Percentiles rank a stretch among this genome's conserved stretches.
Evolutionary conservation across 1,140 invertebrate species (phyloP).

Genomic region (Dendrolimus kikuchii): DNA sequence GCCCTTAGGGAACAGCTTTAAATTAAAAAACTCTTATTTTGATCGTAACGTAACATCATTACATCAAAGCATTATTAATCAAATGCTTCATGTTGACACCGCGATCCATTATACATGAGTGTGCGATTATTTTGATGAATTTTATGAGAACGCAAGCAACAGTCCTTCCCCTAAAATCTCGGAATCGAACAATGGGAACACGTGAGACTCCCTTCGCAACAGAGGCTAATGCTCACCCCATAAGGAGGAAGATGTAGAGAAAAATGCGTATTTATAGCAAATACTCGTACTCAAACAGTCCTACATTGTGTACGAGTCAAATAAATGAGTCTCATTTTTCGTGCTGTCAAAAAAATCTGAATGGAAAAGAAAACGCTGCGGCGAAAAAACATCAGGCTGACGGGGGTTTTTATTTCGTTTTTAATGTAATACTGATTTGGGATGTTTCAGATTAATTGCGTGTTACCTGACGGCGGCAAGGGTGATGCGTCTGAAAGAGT

Average conservation of each 20-base stretch:
- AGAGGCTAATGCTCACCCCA: slow-evolving; percentile 66
- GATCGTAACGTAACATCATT: slow-evolving; percentile 9
- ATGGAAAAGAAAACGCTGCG: slow-evolving; percentile 67
- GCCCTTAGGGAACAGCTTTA: neutral
- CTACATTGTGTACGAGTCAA: slow-evolving; percentile 71
- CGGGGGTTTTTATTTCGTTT: slow-evolving; percentile 61
- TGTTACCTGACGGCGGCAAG: slow-evolving; percentile 62
- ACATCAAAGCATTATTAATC: slow-evolving; percentile 32
- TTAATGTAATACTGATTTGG: slow-evolving; percentile 71
- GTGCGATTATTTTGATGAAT: slow-evolving; percentile 67
- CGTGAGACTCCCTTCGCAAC: slow-evolving; percentile 57
- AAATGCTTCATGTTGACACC: slow-evolving; percentile 49
- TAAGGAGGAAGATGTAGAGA: slow-evolving; percentile 65
- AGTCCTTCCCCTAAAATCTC: slow-evolving; percentile 65
- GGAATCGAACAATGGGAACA: slow-evolving; percentile 66
- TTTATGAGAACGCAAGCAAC: slow-evolving; percentile 58
- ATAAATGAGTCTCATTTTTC: slow-evolving; percentile 72
- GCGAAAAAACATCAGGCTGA: slow-evolving; percentile 61
- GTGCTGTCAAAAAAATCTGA: slow-evolving; percentile 72
- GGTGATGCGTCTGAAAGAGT: slow-evolving; percentile 65
- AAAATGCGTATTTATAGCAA: slow-evolving; percentile 73
- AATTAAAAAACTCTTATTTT: no score
- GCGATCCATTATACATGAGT: slow-evolving; percentile 59
- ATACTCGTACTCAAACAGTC: slow-evolving; percentile 71
- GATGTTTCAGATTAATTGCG: slow-evolving; percentile 71